Evolutionary conservation across 2,888 invertebrate species (phyloP).

Genomic region (Macaria liturata): DNA sequence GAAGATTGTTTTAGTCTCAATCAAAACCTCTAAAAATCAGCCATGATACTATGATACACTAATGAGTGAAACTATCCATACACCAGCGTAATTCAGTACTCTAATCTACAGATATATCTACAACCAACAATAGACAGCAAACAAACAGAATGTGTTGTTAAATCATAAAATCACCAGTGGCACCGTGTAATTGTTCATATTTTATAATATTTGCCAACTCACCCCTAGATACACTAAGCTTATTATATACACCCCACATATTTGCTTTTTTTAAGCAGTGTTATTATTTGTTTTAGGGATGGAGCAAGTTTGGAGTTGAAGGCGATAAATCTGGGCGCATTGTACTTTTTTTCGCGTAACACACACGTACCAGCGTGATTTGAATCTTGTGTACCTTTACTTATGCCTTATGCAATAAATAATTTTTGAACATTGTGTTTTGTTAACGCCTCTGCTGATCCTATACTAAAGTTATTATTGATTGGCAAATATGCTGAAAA

Average conservation of each 20-base stretch:
- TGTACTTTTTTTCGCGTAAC: too few species aligned
- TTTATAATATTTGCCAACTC: slow-evolving; percentile 69
- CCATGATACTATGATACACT: too few species aligned
- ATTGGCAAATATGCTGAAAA: too few species aligned
- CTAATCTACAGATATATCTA: not conserved
- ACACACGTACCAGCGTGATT: too few species aligned
- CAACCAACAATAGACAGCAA: slow-evolving; percentile 25
- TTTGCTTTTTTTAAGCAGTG: slow-evolving; percentile 47
- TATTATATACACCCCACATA: slow-evolving; percentile 57
- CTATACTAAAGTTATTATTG: too few species aligned
- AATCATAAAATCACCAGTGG: slow-evolving; percentile 43
- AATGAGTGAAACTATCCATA: not conserved
- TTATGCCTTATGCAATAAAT: too few species aligned
- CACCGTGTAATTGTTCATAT: slow-evolving; percentile 72
- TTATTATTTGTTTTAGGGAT: slow-evolving; percentile 38
- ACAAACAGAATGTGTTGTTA: slow-evolving; percentile 34
- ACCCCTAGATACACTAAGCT: slow-evolving; percentile 46
- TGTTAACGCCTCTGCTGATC: too few species aligned
- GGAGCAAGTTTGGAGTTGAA: slow-evolving; percentile 6
- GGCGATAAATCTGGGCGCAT: too few species aligned
- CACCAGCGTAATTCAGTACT: not conserved
- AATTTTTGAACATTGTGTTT: too few species aligned
- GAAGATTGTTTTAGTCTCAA: too few species aligned
- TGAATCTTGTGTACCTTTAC: too few species aligned
- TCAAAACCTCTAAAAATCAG: too few species aligned